A percentile compares a stretch with the other conserved stretches of the same genome.
Conservation (phyloP, 2,113 vertebrate species). For the Halcyon senegalensis region DNA sequence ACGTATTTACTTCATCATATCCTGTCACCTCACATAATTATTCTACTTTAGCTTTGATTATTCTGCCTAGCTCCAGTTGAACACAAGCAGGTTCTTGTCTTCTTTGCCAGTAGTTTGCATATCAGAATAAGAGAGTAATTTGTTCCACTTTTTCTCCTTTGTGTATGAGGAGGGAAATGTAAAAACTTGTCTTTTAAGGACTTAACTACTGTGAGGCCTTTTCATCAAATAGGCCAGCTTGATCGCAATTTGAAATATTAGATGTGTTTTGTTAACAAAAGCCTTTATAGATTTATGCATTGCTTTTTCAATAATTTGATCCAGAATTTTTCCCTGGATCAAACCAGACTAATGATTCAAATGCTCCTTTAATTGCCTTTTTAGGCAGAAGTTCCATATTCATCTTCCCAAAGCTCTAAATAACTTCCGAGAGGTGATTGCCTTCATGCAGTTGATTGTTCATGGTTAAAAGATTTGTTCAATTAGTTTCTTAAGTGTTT, state of each 20-base stretch:
- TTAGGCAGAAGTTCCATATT: background rate
- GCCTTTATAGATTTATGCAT: background rate
- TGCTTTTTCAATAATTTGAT: background rate
- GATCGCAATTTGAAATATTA: background rate
- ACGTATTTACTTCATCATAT: background rate
- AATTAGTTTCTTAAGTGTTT: background rate
- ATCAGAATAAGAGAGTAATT: background rate
- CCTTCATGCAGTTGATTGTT: background rate
- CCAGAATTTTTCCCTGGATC: background rate
- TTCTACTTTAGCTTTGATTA: background rate
- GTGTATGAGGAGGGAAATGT: accelerated
- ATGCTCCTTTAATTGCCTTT: background rate
- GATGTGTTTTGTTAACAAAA: background rate
- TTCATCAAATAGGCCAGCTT: background rate
- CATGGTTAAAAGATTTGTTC: background rate
- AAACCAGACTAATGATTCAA: background rate
- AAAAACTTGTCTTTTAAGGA: background rate
- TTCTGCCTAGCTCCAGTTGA: background rate
- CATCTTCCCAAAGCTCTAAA: background rate
- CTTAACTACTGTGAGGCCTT: background rate
- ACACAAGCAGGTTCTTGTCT: background rate
- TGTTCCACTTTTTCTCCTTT: background rate
- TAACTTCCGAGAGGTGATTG: background rate
- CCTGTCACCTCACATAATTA: background rate
- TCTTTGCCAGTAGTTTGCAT: background rate